Percentiles rank a stretch among this genome's conserved stretches.
phyloP scores from a whole-genome alignment of 1,140 invertebrate genomes.

The Cephus cinctus region DNA sequence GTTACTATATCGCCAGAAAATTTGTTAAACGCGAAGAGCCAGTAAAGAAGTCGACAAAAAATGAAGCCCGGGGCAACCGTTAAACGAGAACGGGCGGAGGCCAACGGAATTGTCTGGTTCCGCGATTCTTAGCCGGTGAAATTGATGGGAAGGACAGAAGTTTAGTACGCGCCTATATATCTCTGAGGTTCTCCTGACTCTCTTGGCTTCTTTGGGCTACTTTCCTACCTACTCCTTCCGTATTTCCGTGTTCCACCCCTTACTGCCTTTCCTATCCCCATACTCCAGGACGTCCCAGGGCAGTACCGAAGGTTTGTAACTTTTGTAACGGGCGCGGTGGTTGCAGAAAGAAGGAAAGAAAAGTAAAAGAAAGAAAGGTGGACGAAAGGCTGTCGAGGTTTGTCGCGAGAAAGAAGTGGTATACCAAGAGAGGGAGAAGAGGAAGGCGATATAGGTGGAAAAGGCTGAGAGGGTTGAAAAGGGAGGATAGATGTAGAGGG shows the following conservation, averaged over 20 bases:
- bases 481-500: no score
- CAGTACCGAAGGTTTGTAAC: conserved; percentile 13
- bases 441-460: neutral
- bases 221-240: no score
- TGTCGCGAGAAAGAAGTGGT: neutral
- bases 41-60: conserved; percentile 8
- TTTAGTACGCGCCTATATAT: conserved; percentile 38
- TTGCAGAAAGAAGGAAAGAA: neutral
- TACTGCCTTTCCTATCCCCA: no score
- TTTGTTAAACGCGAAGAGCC: neutral
- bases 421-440: neutral
- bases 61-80: neutral
- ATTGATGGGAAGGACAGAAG: conserved; percentile 41
- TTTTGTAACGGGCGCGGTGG: conserved; percentile 5
- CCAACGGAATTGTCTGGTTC: conserved; percentile 22
- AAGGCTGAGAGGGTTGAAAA: no score
- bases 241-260: no score
- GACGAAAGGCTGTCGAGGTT: neutral
- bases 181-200: conserved; percentile 11
- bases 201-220: neutral
- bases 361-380: neutral
- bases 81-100: conserved; percentile 12
- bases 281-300: neutral
- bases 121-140: conserved; percentile 30
- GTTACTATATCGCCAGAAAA: neutral